A percentile compares a stretch with the other conserved stretches of the same genome.
Conservation (phyloP, 2,797 vertebrate species). For the Danionella dracula region DNA sequence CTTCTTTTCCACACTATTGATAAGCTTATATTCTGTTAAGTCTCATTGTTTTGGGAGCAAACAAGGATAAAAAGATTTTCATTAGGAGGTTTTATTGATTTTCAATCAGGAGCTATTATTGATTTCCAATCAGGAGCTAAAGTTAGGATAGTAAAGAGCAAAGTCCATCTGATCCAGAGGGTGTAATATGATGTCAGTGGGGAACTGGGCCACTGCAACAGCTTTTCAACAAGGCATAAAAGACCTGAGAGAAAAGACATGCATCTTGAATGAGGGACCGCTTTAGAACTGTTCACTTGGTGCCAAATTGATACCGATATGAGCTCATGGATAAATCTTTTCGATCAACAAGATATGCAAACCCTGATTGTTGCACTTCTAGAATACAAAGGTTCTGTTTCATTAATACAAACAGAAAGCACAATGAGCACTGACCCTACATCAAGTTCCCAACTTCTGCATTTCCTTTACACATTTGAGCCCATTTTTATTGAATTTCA, state of each 20-base stretch:
- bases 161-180: background rate
- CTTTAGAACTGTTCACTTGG: background rate
- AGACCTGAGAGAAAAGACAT: constrained; percentile 33
- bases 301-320: constrained; percentile 10
- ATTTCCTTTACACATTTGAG: too few species aligned
- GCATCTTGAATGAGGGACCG: constrained; percentile 38
- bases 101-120: background rate
- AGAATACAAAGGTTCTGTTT: background rate
- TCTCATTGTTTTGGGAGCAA: background rate
- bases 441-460: too few species aligned
- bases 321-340: background rate
- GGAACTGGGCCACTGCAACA: background rate
- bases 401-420: background rate
- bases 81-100: constrained; percentile 9
- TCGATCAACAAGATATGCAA: background rate
- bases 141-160: background rate
- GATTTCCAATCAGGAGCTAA: constrained; percentile 4
- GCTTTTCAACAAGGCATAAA: constrained; percentile 23
- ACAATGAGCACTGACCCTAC: too few species aligned
- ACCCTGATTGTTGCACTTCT: background rate
- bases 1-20: constrained; percentile 12
- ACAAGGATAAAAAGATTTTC: constrained; percentile 40
- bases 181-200: background rate
- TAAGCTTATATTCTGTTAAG: constrained; percentile 20
- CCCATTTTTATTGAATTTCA: too few species aligned